phyloP scores from a whole-genome alignment of 2,888 invertebrate genomes.

The Morinoia aosen region DNA sequence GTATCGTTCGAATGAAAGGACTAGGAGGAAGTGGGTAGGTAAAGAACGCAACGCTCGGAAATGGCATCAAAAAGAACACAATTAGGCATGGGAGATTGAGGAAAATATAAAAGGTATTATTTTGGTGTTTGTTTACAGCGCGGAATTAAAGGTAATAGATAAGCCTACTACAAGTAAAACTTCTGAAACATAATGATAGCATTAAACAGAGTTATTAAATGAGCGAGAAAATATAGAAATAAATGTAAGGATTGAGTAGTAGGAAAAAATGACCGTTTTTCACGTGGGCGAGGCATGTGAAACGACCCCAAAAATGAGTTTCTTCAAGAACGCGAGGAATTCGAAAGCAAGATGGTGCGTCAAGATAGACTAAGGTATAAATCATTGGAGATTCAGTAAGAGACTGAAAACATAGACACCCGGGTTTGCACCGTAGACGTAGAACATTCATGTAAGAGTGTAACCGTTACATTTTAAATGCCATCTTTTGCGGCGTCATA shows the following conservation, averaged over 20 bases:
- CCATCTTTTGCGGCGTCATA: too few relatives aligned
- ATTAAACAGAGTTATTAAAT: background rate
- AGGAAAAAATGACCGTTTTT: background rate
- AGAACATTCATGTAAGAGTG: too few relatives aligned
- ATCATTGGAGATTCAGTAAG: background rate
- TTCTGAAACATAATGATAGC: background rate
- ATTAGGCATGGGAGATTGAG: too few relatives aligned
- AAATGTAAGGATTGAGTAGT: background rate
- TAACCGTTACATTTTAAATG: too few relatives aligned
- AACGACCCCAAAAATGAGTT: background rate
- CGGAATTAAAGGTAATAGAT: too few relatives aligned
- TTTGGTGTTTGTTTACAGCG: too few relatives aligned
- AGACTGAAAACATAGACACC: too few relatives aligned
- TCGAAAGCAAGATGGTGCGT: background rate
- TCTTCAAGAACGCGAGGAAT: background rate
- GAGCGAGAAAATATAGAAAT: background rate
- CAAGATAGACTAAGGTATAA: background rate
- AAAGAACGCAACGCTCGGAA: too few relatives aligned
- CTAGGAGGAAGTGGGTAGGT: background rate
- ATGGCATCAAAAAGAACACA: too few relatives aligned
- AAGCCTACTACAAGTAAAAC: background rate
- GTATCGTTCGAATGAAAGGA: background rate
- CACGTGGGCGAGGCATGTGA: background rate
- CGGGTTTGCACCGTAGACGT: too few relatives aligned
- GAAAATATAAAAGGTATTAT: too few relatives aligned